Base-by-base conservation (phyloP, 2,797 vertebrate genomes). In the Pipistrellus kuhlii region DNA sequence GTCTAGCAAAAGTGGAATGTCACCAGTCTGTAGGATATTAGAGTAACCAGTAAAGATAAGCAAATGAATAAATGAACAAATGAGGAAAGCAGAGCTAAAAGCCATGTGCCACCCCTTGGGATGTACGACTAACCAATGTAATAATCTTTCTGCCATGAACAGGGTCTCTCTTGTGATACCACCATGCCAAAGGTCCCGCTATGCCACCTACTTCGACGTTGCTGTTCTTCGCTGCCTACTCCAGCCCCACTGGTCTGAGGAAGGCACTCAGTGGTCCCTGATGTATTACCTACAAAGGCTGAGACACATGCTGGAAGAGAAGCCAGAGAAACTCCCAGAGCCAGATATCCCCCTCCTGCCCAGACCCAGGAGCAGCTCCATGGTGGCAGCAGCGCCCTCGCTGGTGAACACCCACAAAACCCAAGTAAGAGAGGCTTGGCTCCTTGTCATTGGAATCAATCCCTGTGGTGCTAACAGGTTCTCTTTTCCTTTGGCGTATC, bases 391-490 rank as follows among this genome's bases (percentile, higher is more conserved):
- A 6, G 98, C 99, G 0, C 99, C 99, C 5, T 99, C 99, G 0
- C 97, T 99, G 93, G 99, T 99, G 97, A 99, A 99, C 96, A 99
- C 99, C 14, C 99, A 99, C 97, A 99, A 99, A 98, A 99, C 99
- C 27, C 99, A 99, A 98, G 99, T 98, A 91, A 98, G 97, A 48
- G 25, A 46, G 17, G 27, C 30, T 72, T 15, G 0, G 25, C 32
- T 30, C 35, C 10, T 48, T 69, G 41, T 59, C 27, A 21, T 85
- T 77, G 11, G 12, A 62, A 41, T 41, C 41, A 46, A 41, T 21
- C 66, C 4, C 2, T 68, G 72, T 25, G 32, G 32, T 53, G 27
- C 14, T 53, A 53, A 44, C 20, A 44, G 69, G 23, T 21, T 48
- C 27, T 88, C 27, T 51, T n/a, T 73, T 21, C 35, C 64, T 78